Conservation (phyloP, 2,888 invertebrate genomes). For the Shargacucullia verbasci region DNA sequence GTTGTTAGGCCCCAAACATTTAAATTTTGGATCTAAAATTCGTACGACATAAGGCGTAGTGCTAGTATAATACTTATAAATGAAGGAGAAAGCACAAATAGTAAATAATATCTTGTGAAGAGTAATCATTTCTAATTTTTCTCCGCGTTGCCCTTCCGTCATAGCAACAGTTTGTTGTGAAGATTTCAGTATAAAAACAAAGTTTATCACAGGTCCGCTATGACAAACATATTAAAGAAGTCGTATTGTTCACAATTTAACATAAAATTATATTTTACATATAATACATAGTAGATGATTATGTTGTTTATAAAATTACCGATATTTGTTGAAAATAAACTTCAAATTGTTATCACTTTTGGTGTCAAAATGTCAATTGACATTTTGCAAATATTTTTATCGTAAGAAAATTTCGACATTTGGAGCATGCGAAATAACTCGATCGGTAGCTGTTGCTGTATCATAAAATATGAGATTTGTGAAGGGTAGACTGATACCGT, state of each 20-base stretch:
- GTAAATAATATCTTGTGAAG: constrained; percentile 63
- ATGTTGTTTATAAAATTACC: too few species aligned
- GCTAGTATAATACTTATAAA: constrained; percentile 62
- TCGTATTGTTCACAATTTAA: not conserved
- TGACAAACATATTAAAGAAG: constrained; percentile 11
- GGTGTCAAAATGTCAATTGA: too few species aligned
- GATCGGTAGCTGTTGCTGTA: too few species aligned
- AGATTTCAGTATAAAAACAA: not conserved
- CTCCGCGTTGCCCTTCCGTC: constrained; percentile 59
- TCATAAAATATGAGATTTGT: too few species aligned
- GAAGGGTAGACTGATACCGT: too few species aligned
- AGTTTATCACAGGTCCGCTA: not conserved
- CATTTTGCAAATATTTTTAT: too few species aligned
- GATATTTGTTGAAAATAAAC: too few species aligned
- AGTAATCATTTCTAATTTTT: constrained; percentile 63
- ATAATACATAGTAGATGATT: too few species aligned
- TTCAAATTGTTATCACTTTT: too few species aligned
- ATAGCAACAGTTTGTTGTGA: constrained; percentile 38
- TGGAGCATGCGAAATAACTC: too few species aligned
- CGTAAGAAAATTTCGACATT: too few species aligned
- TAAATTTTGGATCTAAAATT: constrained; percentile 67
- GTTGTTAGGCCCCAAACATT: constrained; percentile 68
- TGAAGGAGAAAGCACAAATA: constrained; percentile 56
- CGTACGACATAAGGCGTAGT: constrained; percentile 49
- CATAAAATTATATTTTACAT: too few species aligned